Percentiles rank a stretch among this genome's conserved stretches.
phyloP scores from a whole-genome alignment of 1,140 invertebrate genomes.

The Drosophila pallidifrons region DNA sequence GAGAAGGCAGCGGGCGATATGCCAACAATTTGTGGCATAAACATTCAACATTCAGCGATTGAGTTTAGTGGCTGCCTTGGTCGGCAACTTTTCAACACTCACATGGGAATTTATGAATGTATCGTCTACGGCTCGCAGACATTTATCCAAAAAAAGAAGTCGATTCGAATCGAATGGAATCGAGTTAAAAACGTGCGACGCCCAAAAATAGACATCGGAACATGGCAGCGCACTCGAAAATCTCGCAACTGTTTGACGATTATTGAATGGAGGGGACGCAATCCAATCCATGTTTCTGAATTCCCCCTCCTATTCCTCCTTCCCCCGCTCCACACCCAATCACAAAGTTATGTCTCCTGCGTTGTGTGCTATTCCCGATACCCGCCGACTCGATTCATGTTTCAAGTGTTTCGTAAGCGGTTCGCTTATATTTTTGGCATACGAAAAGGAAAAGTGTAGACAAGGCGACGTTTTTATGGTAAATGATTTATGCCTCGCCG shows the following conservation, averaged over 20 bases:
- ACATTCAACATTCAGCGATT: conserved; percentile 25
- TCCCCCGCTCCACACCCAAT: background rate
- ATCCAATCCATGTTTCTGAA: background rate
- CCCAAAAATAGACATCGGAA: conserved; percentile 78
- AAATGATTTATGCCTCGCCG: conserved; percentile 77
- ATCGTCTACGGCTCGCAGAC: conserved; percentile 47
- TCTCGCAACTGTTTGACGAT: conserved; percentile 67
- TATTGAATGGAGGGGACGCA: conserved; percentile 64
- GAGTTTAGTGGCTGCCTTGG: conserved; percentile 39
- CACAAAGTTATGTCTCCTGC: background rate
- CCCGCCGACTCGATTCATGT: conserved; percentile 37
- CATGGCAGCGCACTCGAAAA: conserved; percentile 59
- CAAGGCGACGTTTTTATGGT: conserved; percentile 79
- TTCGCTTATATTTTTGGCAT: conserved; percentile 77
- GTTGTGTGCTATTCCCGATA: conserved; percentile 28
- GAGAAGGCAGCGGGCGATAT: conserved; percentile 8
- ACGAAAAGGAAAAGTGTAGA: conserved; percentile 82
- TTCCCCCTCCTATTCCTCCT: background rate
- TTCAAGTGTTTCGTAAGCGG: conserved; percentile 77
- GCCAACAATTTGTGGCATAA: conserved; percentile 63
- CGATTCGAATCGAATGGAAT: conserved; percentile 33
- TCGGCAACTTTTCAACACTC: conserved; percentile 72
- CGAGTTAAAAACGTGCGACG: conserved; percentile 70
- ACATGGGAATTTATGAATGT: conserved; percentile 80
- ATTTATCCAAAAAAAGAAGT: conserved; percentile 75